Conservation (phyloP, 64 coral and sea anemone species). For the Stylophora pistillata region DNA sequence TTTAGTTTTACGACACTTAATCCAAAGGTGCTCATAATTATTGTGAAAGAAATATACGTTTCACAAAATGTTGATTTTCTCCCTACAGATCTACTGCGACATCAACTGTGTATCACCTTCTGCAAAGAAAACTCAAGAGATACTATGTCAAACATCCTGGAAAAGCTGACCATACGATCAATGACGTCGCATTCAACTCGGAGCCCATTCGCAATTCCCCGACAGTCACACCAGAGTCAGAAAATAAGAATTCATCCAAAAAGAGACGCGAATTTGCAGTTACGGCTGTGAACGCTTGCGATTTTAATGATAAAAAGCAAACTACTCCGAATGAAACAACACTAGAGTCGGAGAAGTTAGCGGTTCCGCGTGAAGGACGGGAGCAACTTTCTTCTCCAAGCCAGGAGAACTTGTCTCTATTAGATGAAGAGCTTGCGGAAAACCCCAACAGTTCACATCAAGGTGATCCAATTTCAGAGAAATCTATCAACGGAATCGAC, state of each 20-base stretch:
- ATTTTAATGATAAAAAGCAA: slow-evolving; percentile 37
- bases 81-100: slow-evolving; percentile 36
- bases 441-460: too few relatives aligned
- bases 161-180: background rate
- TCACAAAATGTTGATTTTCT: background rate
- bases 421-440: slow-evolving; percentile 2
- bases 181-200: background rate
- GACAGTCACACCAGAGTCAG: background rate
- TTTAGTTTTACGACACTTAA: too few relatives aligned
- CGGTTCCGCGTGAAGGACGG: background rate
- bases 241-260: background rate
- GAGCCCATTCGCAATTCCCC: slow-evolving; percentile 12
- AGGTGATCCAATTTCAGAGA: background rate
- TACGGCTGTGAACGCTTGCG: slow-evolving; percentile 3
- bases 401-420: background rate
- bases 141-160: slow-evolving; percentile 44
- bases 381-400: background rate
- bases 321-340: background rate
- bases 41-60: too few relatives aligned
- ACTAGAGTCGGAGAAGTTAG: background rate
- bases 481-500: background rate
- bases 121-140: slow-evolving; percentile 42
- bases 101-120: slow-evolving; percentile 60
- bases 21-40: too few relatives aligned
- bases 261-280: background rate